A percentile compares a stretch with the other conserved stretches of the same genome.
phyloP scores from a whole-genome alignment of 2,797 vertebrate genomes.

The Enoplosus armatus region DNA sequence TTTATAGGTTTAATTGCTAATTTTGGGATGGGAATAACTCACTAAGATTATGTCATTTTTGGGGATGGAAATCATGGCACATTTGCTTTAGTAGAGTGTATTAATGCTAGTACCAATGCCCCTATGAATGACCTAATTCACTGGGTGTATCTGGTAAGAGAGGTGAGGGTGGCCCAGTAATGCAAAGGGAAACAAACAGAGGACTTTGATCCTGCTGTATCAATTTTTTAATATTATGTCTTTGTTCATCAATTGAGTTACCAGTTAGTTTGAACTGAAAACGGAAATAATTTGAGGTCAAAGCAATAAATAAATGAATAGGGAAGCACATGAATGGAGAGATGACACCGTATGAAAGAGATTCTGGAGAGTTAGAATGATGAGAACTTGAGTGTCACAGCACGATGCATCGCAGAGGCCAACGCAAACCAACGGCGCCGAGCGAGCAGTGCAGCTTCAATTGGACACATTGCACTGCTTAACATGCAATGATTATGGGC shows the following conservation, averaged over 20 bases:
- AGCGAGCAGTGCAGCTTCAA: conserved; percentile 44
- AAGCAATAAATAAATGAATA: conserved; percentile 85
- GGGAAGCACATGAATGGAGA: conserved; percentile 82
- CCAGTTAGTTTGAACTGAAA: conserved; percentile 82
- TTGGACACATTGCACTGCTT: conserved; percentile 65
- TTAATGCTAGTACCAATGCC: conserved; percentile 49
- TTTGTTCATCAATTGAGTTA: conserved; percentile 80
- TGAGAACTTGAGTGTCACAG: conserved; percentile 57
- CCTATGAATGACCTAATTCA: conserved; percentile 72
- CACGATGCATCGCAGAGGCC: conserved; percentile 28
- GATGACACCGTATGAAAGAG: conserved; percentile 73
- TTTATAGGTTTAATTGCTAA: conserved; percentile 36
- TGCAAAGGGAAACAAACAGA: conserved; percentile 68
- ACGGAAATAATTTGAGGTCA: conserved; percentile 73
- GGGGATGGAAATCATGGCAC: conserved; percentile 70
- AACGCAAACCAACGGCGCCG: conserved; percentile 30
- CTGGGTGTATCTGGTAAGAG: conserved; percentile 68
- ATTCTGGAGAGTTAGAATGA: conserved; percentile 69
- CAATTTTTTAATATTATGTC: conserved; percentile 64
- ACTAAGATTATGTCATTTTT: conserved; percentile 80
- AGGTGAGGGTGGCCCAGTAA: conserved; percentile 75
- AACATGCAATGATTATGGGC: conserved; percentile 59
- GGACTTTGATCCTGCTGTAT: conserved; percentile 76
- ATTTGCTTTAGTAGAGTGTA: conserved; percentile 53
- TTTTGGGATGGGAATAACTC: conserved; percentile 39